Percentiles rank a stretch among this genome's conserved stretches.
Evolutionary conservation across 2,888 invertebrate species (phyloP).

Genomic region (Melinaea marsaeus): DNA sequence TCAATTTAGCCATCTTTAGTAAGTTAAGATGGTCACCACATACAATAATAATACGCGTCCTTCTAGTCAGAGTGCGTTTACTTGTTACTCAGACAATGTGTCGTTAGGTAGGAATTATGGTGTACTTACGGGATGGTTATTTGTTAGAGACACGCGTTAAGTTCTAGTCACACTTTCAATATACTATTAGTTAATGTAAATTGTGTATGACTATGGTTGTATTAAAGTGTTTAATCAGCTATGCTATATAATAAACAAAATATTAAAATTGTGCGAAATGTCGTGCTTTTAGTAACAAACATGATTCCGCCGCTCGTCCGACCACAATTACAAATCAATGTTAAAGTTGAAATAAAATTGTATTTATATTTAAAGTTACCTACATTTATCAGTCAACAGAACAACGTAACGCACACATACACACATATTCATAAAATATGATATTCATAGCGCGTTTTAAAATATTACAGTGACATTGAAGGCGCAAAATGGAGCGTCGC

Average conservation of each 20-base stretch:
- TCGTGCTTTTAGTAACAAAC: too few species aligned
- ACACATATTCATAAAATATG: background rate
- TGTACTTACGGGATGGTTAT: conserved; percentile 14
- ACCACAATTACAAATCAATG: too few species aligned
- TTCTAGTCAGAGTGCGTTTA: conserved; percentile 36
- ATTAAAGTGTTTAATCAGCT: background rate
- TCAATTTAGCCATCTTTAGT: background rate
- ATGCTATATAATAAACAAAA: too few species aligned
- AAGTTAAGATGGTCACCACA: background rate
- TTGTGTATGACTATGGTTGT: background rate
- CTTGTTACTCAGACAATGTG: conserved; percentile 37
- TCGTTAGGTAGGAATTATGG: conserved; percentile 38
- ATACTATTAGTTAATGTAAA: background rate
- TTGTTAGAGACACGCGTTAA: conserved; percentile 2
- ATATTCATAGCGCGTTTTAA: background rate
- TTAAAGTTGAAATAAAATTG: too few species aligned
- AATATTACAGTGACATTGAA: conserved; percentile 9
- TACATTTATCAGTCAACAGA: background rate
- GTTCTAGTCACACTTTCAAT: background rate
- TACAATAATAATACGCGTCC: conserved; percentile 11
- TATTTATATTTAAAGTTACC: background rate
- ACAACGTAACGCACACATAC: background rate
- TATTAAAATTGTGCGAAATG: too few species aligned
- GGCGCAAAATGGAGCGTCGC: conserved; percentile 30
- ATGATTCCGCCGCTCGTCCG: too few species aligned